Evolutionary conservation across 2,888 invertebrate genomes (phyloP).

Genomic region (Tipula unca): DNA sequence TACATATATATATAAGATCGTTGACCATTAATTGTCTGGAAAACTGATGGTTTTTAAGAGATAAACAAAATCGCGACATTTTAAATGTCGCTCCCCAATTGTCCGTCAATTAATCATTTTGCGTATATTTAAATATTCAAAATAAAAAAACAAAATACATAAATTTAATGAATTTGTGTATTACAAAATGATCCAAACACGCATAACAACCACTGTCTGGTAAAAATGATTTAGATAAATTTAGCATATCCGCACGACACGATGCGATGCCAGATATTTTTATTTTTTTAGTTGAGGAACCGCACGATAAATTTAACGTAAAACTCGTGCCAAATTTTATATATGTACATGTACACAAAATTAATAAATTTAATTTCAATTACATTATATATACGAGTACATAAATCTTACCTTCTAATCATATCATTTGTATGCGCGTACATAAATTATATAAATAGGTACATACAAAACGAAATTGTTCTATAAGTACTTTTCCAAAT

Average conservation of each 20-base stretch:
- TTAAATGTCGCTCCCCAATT: neutral
- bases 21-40: conserved; percentile 14
- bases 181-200: neutral
- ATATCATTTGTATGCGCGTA: neutral
- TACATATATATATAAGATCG: neutral
- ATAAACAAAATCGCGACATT: neutral
- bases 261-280: neutral
- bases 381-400: too few relatives aligned
- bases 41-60: neutral
- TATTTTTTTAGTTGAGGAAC: neutral
- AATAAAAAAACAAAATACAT: neutral
- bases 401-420: neutral
- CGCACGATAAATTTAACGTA: neutral
- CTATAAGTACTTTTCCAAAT: neutral
- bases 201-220: neutral
- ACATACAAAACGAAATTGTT: neutral
- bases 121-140: too few relatives aligned
- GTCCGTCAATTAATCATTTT: neutral
- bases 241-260: neutral
- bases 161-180: neutral
- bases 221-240: neutral
- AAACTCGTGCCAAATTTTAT: neutral
- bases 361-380: neutral
- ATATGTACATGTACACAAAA: too few relatives aligned
- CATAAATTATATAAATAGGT: neutral